Evolutionary conservation across 2,888 invertebrate genomes (phyloP), one percentile per base, ranked within the genome.

Genomic region (Mantis religiosa): DNA sequence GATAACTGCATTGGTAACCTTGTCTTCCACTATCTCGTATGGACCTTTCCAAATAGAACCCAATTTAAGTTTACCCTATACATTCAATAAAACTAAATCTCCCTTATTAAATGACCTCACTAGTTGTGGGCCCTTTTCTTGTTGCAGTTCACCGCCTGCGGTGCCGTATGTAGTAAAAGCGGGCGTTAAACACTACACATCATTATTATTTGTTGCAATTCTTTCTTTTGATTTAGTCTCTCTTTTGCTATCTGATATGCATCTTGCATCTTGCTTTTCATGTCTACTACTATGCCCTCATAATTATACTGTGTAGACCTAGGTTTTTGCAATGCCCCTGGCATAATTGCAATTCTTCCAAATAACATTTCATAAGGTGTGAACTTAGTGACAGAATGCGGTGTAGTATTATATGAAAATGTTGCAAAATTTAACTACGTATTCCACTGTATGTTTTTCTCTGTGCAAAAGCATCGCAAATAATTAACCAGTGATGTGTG

Each of bases 341-440:
- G 85, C 27, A 85, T 82, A 47, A 81, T 88, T 28, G 85, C 30
- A 20, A 81, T 85, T 7, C 30, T n/a, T 12, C 82, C 88, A 85
- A 81, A 88, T 28, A 88, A 14, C 6, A 88, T 27, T 28, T 88
- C 88, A 30, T 82, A 82, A 30, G 30, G 30, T 30, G 30, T 30
- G 4, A 4, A 30, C 30, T 30, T 30, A 30, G 3, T 30, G 30
- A 54, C 4, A 2, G 30, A 81, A 83, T 89, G 87, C n/a, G 28
- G 20, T 3, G 88, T n/a, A n/a, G n/a, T n/a, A n/a, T n/a, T n/a
- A n/a, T n/a, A n/a, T 85, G 81, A 82, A 82, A 88, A 88, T 14
- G 86, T 41, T 0, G 85, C 85, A 28, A 82, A 88, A 15, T 25
- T 85, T 14, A 88, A 9, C 88, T 28, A 87, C 30, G 4, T 47